Evolutionary conservation across 1,140 invertebrate species (phyloP).

Genomic region (Nasonia longicornis): DNA sequence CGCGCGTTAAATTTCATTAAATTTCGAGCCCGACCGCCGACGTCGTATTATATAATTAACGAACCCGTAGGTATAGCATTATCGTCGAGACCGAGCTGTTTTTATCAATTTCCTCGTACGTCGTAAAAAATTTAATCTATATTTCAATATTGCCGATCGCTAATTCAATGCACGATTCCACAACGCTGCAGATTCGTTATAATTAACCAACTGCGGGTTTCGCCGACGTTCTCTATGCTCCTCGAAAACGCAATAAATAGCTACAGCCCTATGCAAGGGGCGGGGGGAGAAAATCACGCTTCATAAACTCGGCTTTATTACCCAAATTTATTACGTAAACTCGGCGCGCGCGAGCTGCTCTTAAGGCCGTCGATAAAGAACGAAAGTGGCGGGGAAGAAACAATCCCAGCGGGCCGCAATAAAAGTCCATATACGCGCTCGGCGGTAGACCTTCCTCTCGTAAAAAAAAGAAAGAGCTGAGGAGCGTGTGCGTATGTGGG

Average conservation of each 20-base stretch:
- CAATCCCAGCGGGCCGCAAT: slow-evolving; percentile 21
- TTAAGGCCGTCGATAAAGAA: slow-evolving; percentile 33
- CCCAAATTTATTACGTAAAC: slow-evolving; percentile 36
- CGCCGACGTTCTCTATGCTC: not conserved
- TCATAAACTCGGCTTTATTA: slow-evolving; percentile 33
- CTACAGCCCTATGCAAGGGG: too few species aligned
- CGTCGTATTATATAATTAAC: slow-evolving; percentile 22
- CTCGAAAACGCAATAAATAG: not conserved
- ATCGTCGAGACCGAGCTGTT: slow-evolving; percentile 3
- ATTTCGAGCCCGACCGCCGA: not conserved
- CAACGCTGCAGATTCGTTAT: not conserved
- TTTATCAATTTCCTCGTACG: slow-evolving; percentile 12
- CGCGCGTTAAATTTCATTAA: slow-evolving; percentile 35
- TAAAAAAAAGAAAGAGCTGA: slow-evolving; percentile 23
- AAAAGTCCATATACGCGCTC: slow-evolving; percentile 19
- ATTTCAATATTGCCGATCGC: not conserved
- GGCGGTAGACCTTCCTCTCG: not conserved
- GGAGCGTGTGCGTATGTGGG: not conserved
- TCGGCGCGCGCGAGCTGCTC: not conserved
- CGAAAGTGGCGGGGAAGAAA: not conserved
- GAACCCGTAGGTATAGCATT: not conserved
- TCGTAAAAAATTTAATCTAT: not conserved
- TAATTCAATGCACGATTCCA: not conserved
- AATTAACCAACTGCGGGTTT: slow-evolving; percentile 9
- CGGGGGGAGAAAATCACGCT: slow-evolving; percentile 7